Conservation (phyloP, 1,140 invertebrate species). For the Drosophila ambigua region DNA sequence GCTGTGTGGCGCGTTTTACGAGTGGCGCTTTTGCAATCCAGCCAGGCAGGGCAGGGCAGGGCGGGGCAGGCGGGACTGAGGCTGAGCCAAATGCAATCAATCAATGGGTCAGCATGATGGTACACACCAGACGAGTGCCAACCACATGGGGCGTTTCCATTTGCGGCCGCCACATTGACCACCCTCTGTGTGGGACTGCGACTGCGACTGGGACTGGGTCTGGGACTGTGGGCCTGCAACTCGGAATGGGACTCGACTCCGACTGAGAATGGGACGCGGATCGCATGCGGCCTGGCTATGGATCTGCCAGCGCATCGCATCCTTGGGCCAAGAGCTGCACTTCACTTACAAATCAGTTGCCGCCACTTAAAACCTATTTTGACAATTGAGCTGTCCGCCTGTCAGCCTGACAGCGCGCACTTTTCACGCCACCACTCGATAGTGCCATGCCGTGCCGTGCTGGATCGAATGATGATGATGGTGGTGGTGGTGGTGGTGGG, state of each 20-base stretch:
- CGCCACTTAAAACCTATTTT: constrained; percentile 82
- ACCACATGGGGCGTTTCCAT: constrained; percentile 82
- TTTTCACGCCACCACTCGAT: constrained; percentile 60
- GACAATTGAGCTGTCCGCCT: constrained; percentile 81
- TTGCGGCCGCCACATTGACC: constrained; percentile 72
- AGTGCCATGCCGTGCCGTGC: not conserved
- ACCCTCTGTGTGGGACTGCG: constrained; percentile 54
- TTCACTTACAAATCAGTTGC: constrained; percentile 70
- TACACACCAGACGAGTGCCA: constrained; percentile 56
- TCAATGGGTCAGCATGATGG: constrained; percentile 77
- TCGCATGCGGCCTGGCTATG: constrained; percentile 8
- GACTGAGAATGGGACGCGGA: constrained; percentile 8
- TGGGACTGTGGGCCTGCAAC: constrained; percentile 6
- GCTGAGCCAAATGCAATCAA: constrained; percentile 72
- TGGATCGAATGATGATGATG: not conserved
- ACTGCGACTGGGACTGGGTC: not conserved
- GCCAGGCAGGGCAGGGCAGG: not conserved
- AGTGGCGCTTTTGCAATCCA: constrained; percentile 60
- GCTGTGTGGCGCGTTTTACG: constrained; percentile 71
- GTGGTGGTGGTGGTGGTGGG: constrained; percentile 39
- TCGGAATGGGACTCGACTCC: not conserved
- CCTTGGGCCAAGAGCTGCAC: constrained; percentile 37
- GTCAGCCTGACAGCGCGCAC: constrained; percentile 71
- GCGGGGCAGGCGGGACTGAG: constrained; percentile 10
- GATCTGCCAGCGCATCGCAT: not conserved